Evolutionary conservation across 2,797 vertebrate genomes (phyloP), one percentile per base, ranked within the genome.

Genomic region (Sebastes cheni): DNA sequence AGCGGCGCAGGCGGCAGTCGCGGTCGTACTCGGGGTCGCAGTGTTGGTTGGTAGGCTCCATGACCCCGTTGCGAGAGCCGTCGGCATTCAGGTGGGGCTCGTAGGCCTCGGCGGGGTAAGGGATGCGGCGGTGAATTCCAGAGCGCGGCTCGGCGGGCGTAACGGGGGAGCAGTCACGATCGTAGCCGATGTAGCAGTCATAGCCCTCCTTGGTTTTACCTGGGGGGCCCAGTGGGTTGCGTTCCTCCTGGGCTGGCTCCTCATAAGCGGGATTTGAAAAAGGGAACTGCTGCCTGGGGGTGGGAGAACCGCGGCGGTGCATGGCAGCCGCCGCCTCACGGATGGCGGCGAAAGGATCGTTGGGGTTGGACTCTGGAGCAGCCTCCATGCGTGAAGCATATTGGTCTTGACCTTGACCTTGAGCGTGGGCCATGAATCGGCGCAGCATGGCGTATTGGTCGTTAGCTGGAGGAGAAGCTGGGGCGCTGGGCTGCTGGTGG

Each of bases 151-250:
- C 84, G 1, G 20, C 75, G 14, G 91, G 83, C 65, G 81, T 92
- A 55, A 94, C 72, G 0, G 96, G 95, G 86, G 29, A 91, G 83
- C 96, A 97, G 13, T 97, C 95, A 0, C 88, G 90, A 65, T 97
- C 96, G 8, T 97, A 96, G 54, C 95, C 94, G 1, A 96, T 95
- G 82, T 90, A 96, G 89, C 96, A 97, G 56, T 96, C 95, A 4
- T 96, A 95, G 73, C 96, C 96, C 54, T 97, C 96, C 73, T 96
- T 96, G 81, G 96, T 97, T 90, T 96, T 96, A 23, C 96, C 96
- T 1, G 95, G 93, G 10, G 95, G 95, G 4, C 96, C 96, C 72
- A 96, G 89, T 62, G 94, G 92, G 75, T 95, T 88, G 74, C 36
- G 91, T 61, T 92, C 86, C 23, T 95, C 93, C 46, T 77, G 79